These are phyloP conservation scores for Peromyscus aztecus DNA, from an alignment of 2,797 vertebrate species.

Conservation along the genomic window DNA sequence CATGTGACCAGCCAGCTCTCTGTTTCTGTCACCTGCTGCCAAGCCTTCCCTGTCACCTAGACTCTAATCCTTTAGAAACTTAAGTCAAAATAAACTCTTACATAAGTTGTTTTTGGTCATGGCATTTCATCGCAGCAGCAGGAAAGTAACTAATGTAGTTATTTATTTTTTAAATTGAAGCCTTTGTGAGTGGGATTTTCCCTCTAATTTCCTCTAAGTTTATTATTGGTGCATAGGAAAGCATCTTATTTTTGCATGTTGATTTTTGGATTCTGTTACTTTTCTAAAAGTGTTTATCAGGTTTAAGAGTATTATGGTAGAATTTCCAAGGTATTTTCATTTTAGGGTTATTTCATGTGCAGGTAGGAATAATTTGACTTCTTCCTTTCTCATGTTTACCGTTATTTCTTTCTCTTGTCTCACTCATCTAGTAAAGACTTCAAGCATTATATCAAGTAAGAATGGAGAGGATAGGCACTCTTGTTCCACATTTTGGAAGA, in stretches of 20 bases:
- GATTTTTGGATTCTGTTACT: neutral
- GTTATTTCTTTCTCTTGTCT: neutral
- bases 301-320: neutral
- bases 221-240: neutral
- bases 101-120: neutral
- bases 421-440: neutral
- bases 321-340: neutral
- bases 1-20: neutral
- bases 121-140: neutral
- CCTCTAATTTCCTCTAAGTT: neutral
- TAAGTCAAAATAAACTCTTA: neutral
- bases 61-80: neutral
- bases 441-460: neutral
- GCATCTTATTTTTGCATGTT: neutral
- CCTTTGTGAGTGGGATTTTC: neutral
- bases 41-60: neutral
- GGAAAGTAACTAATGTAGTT: neutral
- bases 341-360: neutral
- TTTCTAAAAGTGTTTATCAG: neutral
- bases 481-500: neutral
- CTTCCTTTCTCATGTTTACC: neutral
- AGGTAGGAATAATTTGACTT: neutral
- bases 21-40: neutral
- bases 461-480: neutral
- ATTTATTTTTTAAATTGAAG: neutral